Evolutionary conservation across 2,113 vertebrate genomes (phyloP).

Genomic region (Setophaga kirtlandii): DNA sequence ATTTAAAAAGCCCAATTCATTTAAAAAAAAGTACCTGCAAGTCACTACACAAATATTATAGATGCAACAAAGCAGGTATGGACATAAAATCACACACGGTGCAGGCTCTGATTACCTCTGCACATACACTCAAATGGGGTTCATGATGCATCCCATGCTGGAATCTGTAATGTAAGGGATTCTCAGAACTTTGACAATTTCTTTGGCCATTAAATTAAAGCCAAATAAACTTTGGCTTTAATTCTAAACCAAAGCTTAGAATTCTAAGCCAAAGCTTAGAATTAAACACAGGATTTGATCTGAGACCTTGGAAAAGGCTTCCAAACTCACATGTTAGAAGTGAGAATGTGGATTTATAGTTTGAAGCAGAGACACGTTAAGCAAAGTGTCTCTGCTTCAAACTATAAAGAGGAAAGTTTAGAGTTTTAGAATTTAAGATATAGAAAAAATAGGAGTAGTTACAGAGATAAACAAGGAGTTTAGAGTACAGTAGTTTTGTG

Average conservation of each 20-base stretch:
- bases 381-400: not conserved
- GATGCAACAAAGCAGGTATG: not conserved
- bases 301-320: not conserved
- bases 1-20: accelerated
- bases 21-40: not conserved
- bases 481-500: not conserved
- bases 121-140: accelerated
- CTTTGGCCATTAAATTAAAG: too few relatives aligned
- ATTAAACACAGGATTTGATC: not conserved
- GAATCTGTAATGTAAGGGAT: not conserved
- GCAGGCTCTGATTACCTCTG: not conserved
- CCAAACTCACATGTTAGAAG: not conserved
- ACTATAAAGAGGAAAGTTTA: not conserved
- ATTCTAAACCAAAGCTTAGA: too few relatives aligned
- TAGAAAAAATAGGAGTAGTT: not conserved
- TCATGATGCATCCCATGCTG: not conserved
- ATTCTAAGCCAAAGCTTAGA: not conserved
- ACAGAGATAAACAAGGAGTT: not conserved
- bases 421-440: not conserved
- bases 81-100: not conserved
- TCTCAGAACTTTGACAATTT: not conserved
- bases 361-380: not conserved
- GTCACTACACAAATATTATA: not conserved
- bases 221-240: too few relatives aligned
- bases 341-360: not conserved